Conservation (phyloP, 2,113 vertebrate genomes). For the Amazona guildingii region DNA sequence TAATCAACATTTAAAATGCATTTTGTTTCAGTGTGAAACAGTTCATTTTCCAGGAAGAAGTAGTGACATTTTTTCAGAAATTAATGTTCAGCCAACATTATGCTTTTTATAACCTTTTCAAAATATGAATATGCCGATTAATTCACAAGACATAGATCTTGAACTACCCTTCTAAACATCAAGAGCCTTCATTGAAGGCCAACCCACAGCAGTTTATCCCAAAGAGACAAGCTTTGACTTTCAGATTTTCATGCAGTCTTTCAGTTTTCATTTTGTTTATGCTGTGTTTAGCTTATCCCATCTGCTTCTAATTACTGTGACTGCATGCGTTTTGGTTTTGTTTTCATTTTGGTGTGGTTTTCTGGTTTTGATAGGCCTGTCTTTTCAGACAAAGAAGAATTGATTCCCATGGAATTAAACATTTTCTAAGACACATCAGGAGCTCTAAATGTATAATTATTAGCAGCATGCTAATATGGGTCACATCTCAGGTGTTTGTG, state of each 20-base stretch:
- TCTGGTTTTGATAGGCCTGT: neutral
- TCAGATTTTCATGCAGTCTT: conserved; percentile 29
- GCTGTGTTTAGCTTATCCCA: conserved; percentile 5
- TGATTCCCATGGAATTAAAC: neutral
- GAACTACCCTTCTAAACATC: conserved; percentile 58
- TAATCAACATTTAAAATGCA: conserved; percentile 56
- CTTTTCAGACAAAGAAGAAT: neutral
- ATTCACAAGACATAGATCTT: conserved; percentile 49
- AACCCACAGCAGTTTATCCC: neutral
- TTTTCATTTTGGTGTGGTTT: neutral
- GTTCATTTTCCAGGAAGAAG: conserved; percentile 20
- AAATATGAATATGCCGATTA: conserved; percentile 64
- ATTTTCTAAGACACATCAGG: neutral
- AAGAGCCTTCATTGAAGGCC: conserved; percentile 39
- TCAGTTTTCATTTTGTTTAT: conserved; percentile 4
- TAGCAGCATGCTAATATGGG: neutral
- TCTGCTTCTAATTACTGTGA: conserved; percentile 42
- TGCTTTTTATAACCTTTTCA: conserved; percentile 57
- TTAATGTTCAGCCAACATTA: conserved; percentile 52
- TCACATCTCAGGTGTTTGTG: neutral
- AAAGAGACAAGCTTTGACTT: conserved; percentile 53
- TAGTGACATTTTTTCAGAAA: conserved; percentile 43
- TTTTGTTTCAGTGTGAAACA: conserved; percentile 66
- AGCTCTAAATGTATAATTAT: neutral
- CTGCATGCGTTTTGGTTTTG: neutral